Conservation (phyloP, 2,888 invertebrate species). For the Mamestra brassicae region DNA sequence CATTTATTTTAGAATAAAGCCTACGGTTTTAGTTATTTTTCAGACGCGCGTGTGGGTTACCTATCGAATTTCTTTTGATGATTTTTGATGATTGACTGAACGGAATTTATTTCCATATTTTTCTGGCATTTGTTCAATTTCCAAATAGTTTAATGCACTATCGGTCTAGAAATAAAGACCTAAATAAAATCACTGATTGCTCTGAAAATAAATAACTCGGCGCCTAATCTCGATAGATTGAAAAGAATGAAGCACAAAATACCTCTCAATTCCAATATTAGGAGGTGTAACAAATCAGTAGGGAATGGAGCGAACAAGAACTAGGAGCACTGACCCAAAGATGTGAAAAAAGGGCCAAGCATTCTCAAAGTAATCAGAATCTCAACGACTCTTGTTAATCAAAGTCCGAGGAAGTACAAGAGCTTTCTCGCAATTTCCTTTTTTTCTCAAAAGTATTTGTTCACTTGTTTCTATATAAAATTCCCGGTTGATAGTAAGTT, state of each 20-base stretch:
- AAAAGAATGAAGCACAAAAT: slow-evolving; percentile 9
- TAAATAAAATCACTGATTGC: not conserved
- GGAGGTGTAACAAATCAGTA: slow-evolving; percentile 42
- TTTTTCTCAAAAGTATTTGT: slow-evolving; percentile 14
- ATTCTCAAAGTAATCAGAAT: slow-evolving; percentile 50
- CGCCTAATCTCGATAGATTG: not conserved
- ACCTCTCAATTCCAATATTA: not conserved
- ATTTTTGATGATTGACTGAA: not conserved
- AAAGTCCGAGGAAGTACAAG: slow-evolving; percentile 49
- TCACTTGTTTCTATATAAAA: slow-evolving; percentile 9
- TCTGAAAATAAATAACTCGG: not conserved
- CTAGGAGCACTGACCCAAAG: slow-evolving; percentile 39
- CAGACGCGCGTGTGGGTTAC: not conserved
- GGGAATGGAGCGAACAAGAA: slow-evolving; percentile 19
- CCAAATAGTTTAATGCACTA: too few species aligned
- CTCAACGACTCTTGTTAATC: slow-evolving; percentile 60
- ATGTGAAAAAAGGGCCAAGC: slow-evolving; percentile 49
- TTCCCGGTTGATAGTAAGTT: slow-evolving; percentile 7
- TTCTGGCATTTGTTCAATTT: not conserved
- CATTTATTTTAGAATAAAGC: slow-evolving; percentile 19
- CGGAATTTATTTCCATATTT: not conserved
- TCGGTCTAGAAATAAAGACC: too few species aligned
- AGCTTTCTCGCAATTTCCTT: slow-evolving; percentile 20
- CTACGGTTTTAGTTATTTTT: not conserved
- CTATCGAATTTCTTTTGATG: not conserved